Conservation (phyloP, 1,140 invertebrate species). For the Tribolium castaneum region DNA sequence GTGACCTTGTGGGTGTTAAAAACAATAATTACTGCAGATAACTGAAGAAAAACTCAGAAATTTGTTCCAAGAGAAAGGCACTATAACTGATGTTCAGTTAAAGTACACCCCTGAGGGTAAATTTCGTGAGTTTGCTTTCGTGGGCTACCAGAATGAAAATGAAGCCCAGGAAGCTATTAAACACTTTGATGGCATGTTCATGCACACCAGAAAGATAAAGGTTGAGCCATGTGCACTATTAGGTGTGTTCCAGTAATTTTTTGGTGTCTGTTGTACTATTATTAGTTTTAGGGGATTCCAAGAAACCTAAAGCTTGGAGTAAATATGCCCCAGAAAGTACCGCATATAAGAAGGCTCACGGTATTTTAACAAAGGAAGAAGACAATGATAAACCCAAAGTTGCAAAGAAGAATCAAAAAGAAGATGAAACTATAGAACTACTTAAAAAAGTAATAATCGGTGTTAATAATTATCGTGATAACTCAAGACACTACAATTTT, state of each 20-base stretch:
- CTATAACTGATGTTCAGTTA: constrained; percentile 90
- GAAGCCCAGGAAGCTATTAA: constrained; percentile 81
- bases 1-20: constrained; percentile 21
- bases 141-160: constrained; percentile 86
- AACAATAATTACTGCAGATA: constrained; percentile 70
- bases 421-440: constrained; percentile 69
- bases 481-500: constrained; percentile 10
- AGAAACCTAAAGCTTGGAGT: constrained; percentile 92
- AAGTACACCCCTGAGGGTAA: constrained; percentile 92
- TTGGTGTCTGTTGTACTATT: neutral
- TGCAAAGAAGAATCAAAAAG: constrained; percentile 61
- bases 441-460: constrained; percentile 69
- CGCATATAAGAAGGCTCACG: constrained; percentile 69
- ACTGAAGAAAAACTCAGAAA: constrained; percentile 80
- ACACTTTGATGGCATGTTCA: constrained; percentile 86
- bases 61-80: constrained; percentile 83
- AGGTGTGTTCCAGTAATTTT: constrained; percentile 61
- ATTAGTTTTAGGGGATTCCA: constrained; percentile 72
- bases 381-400: constrained; percentile 60
- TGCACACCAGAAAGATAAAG: constrained; percentile 82
- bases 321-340: constrained; percentile 82
- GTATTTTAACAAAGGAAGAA: constrained; percentile 30
- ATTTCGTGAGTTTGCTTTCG: constrained; percentile 92
- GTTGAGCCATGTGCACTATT: constrained; percentile 83
- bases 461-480: constrained; percentile 30